These are phyloP conservation scores for Delichon dasypus DNA, from an alignment of 2,797 vertebrate genomes.

Conservation along the genomic window DNA sequence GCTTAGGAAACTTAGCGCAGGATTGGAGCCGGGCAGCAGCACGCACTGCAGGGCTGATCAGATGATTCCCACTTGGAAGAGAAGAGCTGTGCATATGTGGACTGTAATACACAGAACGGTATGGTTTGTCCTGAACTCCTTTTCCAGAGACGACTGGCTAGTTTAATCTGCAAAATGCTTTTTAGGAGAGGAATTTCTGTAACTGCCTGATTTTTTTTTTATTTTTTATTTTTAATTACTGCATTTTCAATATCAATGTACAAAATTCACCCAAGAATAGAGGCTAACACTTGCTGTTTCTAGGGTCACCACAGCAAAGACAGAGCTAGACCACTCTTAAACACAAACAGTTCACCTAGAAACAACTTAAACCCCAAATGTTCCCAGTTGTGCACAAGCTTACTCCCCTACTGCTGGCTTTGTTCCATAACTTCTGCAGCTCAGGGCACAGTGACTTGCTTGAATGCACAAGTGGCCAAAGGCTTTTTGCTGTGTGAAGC, in stretches of 20 bases:
- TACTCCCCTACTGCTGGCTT: not conserved
- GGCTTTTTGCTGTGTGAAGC: not conserved
- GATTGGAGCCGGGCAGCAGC: not conserved
- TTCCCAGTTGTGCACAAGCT: not conserved
- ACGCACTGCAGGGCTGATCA: not conserved
- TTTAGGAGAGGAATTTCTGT: not conserved
- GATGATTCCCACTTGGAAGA: not conserved
- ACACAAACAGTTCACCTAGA: not conserved
- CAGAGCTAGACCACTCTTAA: not conserved
- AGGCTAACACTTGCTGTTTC: not conserved
- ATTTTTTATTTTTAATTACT: not conserved
- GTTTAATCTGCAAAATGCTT: slow-evolving; percentile 13
- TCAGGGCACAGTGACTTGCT: not conserved
- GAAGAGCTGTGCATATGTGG: not conserved
- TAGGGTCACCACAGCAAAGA: not conserved
- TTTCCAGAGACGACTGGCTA: not conserved
- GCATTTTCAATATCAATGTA: not conserved
- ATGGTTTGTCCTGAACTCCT: not conserved
- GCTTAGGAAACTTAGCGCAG: not conserved
- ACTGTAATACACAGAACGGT: not conserved
- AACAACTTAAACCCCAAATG: not conserved
- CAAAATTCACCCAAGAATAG: not conserved
- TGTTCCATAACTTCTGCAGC: not conserved
- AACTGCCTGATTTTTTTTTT: not conserved
- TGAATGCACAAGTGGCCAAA: not conserved